Evolutionary conservation across 1,140 invertebrate species (phyloP), one percentile per base, ranked within the genome.

Genomic region (Atta colombica): DNA sequence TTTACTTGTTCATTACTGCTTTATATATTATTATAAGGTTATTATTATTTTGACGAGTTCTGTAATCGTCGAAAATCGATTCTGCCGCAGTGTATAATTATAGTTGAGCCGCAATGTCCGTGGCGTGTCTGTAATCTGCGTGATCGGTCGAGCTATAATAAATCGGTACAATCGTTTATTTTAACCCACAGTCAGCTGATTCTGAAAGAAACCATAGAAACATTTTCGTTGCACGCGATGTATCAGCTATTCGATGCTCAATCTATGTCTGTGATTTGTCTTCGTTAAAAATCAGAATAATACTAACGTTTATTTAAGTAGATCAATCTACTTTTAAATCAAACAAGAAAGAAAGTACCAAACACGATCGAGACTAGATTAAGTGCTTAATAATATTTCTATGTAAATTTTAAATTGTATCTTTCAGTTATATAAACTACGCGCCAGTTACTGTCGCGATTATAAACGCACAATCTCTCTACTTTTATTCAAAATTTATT

Each of bases 151-250:
- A 10, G 65, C 35, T 25, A 31, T 60, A 78, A 69, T 80, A 68
- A 69, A 80, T 80, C 51, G 63, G n/a, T 31, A 53, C n/a, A 49
- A 55, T 69, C 63, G 63, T 80, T 80, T 35, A 80, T 80, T 80
- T 69, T 69, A 58, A 69, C 55, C 49, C 28, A 28, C 8, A 65
- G 28, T 68, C 77, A 49, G 65, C 49, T 39, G 77, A 68, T 39
- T 77, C 28, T 10, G 63, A 68, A 68, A 66, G 45, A 78, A 68
- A 68, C 28, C 18, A 45, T 28, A 14, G 10, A 55, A 80, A 80
- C n/a, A 69, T 55, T 80, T 80, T 55, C 21, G 77, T 66, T 53
- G 63, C 77, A 55, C 63, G 77, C 77, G 77, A 80, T 5, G 45
- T 35, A 31, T 66, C 45, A 49, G 18, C 39, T 25, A 53, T 80